Conservation (phyloP, 2,113 vertebrate genomes). For the Pterophyllum scalare region DNA sequence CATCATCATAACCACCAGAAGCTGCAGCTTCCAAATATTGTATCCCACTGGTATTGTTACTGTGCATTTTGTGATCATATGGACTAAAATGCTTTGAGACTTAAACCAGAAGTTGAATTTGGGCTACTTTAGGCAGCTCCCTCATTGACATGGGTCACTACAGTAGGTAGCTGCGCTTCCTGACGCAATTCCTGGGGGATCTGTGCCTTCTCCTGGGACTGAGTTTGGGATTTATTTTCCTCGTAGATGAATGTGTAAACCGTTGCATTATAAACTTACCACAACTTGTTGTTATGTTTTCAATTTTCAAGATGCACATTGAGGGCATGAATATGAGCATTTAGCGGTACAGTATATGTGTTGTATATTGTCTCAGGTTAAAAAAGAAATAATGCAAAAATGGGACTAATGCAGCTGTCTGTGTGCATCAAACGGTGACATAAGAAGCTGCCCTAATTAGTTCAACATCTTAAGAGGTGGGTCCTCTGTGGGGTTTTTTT, state of each 20-base stretch:
- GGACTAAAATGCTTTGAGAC: too few relatives aligned
- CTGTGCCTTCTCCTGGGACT: neutral
- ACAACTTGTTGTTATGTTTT: neutral
- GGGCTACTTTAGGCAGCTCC: neutral
- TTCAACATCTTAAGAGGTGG: conserved; percentile 32
- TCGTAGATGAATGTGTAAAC: neutral
- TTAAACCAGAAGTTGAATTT: neutral
- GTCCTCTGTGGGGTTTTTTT: neutral
- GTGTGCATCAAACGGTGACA: conserved; percentile 7
- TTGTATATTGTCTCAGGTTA: neutral
- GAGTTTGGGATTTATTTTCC: neutral
- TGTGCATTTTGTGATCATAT: neutral
- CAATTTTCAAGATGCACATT: neutral
- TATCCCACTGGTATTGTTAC: neutral
- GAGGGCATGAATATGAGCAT: neutral
- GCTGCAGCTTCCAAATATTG: neutral
- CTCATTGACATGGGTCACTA: too few relatives aligned
- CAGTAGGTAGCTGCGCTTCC: neutral
- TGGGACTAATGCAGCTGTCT: neutral
- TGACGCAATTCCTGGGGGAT: neutral
- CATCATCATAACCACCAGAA: neutral
- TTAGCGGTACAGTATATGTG: neutral
- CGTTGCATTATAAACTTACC: neutral
- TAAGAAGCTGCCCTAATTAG: conserved; percentile 39
- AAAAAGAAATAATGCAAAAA: neutral